These are phyloP conservation scores for Papilio machaon DNA, from an alignment of 1,140 invertebrate species.

Conservation along the genomic window DNA sequence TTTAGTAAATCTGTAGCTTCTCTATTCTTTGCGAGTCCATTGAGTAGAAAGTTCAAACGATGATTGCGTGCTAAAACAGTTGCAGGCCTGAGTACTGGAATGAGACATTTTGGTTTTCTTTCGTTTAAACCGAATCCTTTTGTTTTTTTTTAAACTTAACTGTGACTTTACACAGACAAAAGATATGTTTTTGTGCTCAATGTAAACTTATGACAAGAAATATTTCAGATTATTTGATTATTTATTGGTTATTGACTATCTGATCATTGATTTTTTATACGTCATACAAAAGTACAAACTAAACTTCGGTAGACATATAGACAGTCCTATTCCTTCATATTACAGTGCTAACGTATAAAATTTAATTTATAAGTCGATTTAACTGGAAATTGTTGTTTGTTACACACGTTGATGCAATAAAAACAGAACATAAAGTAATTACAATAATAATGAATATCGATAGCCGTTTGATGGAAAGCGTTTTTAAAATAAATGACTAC, in stretches of 20 bases:
- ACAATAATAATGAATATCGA: constrained; percentile 29
- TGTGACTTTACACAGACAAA: neutral
- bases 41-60: constrained; percentile 1
- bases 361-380: constrained; percentile 9
- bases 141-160: neutral
- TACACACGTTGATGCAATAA: neutral
- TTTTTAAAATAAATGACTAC: constrained; percentile 9
- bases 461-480: constrained; percentile 10
- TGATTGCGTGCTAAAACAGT: neutral
- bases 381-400: neutral
- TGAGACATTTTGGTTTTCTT: neutral
- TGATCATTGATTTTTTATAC: too few relatives aligned
- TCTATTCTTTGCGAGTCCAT: neutral
- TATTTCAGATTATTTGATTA: too few relatives aligned
- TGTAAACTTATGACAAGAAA: too few relatives aligned
- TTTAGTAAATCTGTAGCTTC: neutral
- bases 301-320: neutral
- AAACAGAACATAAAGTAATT: constrained; percentile 23
- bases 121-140: neutral
- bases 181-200: too few relatives aligned
- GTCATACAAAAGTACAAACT: neutral
- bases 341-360: neutral
- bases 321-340: neutral
- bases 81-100: neutral
- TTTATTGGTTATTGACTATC: too few relatives aligned